Conservation (phyloP, 2,797 vertebrate genomes). For the Taeniopygia guttata region DNA sequence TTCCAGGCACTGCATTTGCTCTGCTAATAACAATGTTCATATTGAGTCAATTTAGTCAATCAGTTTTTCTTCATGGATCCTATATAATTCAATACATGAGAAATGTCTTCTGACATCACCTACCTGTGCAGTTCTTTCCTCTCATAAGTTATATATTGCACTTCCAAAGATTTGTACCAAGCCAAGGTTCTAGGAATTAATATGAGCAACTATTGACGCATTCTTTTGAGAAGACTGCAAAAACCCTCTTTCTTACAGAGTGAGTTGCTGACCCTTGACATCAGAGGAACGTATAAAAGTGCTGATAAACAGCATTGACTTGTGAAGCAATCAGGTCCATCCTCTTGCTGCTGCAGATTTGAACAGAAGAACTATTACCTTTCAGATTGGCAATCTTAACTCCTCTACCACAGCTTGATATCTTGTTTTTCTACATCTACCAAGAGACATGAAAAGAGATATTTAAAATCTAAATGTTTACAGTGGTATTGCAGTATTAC, state of each 20-base stretch:
- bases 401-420: slow-evolving; percentile 12
- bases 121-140: background rate
- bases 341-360: background rate
- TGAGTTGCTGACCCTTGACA: background rate
- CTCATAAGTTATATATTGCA: background rate
- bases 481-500: background rate
- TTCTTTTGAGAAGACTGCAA: background rate
- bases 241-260: background rate
- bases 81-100: background rate
- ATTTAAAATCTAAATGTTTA: background rate
- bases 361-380: background rate
- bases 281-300: background rate
- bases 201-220: background rate
- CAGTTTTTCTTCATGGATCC: background rate
- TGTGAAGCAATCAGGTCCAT: background rate
- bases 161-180: background rate
- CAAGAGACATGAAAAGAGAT: background rate
- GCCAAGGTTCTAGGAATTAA: background rate
- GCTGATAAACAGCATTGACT: background rate
- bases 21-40: background rate
- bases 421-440: background rate
- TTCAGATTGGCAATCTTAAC: background rate
- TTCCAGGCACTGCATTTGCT: background rate
- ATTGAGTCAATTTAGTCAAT: background rate
- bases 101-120: background rate